phyloP scores from a whole-genome alignment of 2,797 vertebrate genomes.

The Pangasius larnaudii region DNA sequence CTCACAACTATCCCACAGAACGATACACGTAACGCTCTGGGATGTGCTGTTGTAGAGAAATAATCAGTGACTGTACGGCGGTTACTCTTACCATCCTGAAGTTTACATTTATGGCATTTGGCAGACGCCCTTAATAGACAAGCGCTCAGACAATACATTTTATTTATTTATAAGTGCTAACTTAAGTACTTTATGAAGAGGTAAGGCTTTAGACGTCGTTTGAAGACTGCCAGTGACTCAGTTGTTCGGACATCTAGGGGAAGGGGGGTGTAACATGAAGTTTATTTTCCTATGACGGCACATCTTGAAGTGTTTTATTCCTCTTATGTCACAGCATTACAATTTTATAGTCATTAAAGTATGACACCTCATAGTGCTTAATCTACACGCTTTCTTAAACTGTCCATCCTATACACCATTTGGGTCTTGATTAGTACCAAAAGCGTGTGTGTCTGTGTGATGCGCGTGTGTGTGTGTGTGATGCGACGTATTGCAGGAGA shows the following conservation, averaged over 20 bases:
- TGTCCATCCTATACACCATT: neutral
- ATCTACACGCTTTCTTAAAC: neutral
- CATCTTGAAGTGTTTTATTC: neutral
- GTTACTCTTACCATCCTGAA: neutral
- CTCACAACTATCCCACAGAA: neutral
- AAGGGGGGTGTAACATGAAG: no score
- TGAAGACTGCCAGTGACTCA: no score
- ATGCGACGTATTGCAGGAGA: slow-evolving; percentile 75
- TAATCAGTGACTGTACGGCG: neutral
- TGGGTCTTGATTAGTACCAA: neutral
- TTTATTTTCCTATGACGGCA: neutral
- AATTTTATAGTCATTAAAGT: neutral
- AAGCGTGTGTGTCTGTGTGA: neutral
- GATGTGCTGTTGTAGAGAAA: neutral
- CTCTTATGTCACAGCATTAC: neutral
- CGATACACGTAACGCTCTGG: neutral
- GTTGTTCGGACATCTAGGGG: no score
- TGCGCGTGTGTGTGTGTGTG: neutral
- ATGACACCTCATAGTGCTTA: neutral
- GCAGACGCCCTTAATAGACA: no score
- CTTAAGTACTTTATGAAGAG: no score
- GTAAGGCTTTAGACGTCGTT: no score
- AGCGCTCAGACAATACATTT: no score
- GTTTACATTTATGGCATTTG: no score
- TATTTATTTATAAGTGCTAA: no score